Base-by-base conservation (phyloP, 2,888 invertebrate species). In the Diaprepes abbreviatus region DNA sequence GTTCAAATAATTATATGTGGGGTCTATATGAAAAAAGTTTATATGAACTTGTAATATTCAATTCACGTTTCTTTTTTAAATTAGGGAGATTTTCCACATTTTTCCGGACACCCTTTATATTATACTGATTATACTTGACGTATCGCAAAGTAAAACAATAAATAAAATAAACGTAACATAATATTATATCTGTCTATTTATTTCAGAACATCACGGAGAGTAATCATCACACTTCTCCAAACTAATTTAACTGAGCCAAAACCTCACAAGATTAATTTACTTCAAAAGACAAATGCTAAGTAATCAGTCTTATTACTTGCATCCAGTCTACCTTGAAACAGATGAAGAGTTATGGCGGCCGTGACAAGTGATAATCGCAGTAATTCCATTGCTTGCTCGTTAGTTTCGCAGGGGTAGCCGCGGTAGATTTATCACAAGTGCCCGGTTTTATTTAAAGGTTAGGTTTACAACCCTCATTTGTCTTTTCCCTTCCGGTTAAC, bases 351-450 rank as follows among this genome's bases (percentile, higher is more conserved):
- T 81, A 81, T 81, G 82, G 78, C 78, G 76, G 71, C 75, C 76
- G 77, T 81, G 84, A 81, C 84, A 83, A 83, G 83, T 83, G 84
- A 84, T 84, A 84, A 84, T 84, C 83, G 81, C 78, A 74, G 79
- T 84, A 84, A 84, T 84, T 83, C 82, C 83, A 82, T 83, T 82
- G 82, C 76, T 77, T 78, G 75, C 79, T 77, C 78, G 78, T 77
- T 72, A 69, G 70, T 69, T 66, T 50, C 50, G 66, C 76, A 72
- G 74, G 79, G 78, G 80, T 72, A 76, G 74, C 75, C 74, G 73
- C 76, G 70, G 79, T 77, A 81, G 80, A 83, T 84, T 83, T 83
- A 84, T 83, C 82, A 82, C 79, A 80, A 77, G 81, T 78, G 78
- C 68, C 75, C 78, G 76, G 79, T 52, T 80, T 81, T 80, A 81